Base-by-base conservation (phyloP, 1,140 invertebrate genomes). In the Oryctes rhinoceros region DNA sequence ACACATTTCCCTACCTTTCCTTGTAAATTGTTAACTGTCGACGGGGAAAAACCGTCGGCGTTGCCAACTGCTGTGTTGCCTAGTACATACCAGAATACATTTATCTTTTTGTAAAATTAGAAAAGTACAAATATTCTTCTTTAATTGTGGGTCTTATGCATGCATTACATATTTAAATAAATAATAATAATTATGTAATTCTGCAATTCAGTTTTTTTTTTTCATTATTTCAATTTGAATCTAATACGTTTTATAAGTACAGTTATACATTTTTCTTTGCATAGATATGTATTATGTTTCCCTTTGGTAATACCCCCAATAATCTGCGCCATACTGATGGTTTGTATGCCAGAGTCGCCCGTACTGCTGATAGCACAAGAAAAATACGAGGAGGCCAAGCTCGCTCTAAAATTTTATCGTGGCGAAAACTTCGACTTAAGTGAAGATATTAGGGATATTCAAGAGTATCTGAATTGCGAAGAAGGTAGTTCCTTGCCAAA, bases 291-390 rank as follows among this genome's bases (percentile, higher is more conserved):
- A 49, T 76, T 81, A 24, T 91, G 91, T 74, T 9, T 74, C 4
- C 67, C 67, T 13, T 37, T 74, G 67, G 15, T 35, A 24, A 82
- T 92, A 9, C 91, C 93, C 0, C 11, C 92, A 0, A 37, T 74
- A 13, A 81, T 94, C 10, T 91, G 91, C 76, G 88, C 90, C 15
- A 79, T 84, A 0, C 81, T 89, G 0, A 90, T 93, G 85, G 83
- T 91, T 11, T 91, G 91, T 71, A 90, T 94, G 87, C 93, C 93
- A 0, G 93, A 94, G 85, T 91, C 92, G 1, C 93, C 90, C 1
- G 85, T 85, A 0, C 85, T 89, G 83, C 85, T 89, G 82, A 83
- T 89, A 53, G 86, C 85, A 37, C 91, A 90, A 83, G 90, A 91
- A n/a, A 88, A 91, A 0, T 86, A 90, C 7, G 88, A 90, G 5